Evolutionary conservation across 64 coral and sea anemone species (phyloP).

Genomic region (Catalaphyllia jardinei): DNA sequence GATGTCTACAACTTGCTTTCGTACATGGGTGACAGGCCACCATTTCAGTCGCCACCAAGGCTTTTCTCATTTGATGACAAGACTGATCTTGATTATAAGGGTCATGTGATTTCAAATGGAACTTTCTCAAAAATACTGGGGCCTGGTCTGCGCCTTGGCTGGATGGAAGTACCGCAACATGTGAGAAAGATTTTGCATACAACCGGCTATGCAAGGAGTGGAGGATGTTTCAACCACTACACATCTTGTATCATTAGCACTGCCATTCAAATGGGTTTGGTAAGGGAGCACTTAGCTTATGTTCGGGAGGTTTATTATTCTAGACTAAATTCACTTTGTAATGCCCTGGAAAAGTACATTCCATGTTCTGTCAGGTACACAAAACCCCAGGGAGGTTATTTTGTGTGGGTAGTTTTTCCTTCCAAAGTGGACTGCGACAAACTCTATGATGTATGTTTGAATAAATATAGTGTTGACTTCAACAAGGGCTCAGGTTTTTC

Average conservation of each 20-base stretch:
- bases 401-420: slow-evolving; percentile 87
- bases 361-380: slow-evolving; percentile 48
- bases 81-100: slow-evolving; percentile 86
- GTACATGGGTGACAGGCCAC: slow-evolving; percentile 60
- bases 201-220: slow-evolving; percentile 53
- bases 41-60: slow-evolving; percentile 34
- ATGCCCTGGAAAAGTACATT: slow-evolving; percentile 73
- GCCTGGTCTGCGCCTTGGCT: slow-evolving; percentile 89
- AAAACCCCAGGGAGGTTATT: slow-evolving; percentile 79
- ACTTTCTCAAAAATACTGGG: slow-evolving; percentile 86
- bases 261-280: slow-evolving; percentile 69
- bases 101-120: slow-evolving; percentile 89
- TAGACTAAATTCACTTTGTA: slow-evolving; percentile 65
- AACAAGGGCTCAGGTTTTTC: slow-evolving; percentile 63
- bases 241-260: slow-evolving; percentile 68
- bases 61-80: slow-evolving; percentile 82
- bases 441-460: slow-evolving; percentile 58
- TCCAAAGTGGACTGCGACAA: slow-evolving; percentile 51
- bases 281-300: slow-evolving; percentile 63
- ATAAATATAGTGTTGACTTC: slow-evolving; percentile 71
- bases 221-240: slow-evolving; percentile 89
- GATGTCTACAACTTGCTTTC: slow-evolving; percentile 89
- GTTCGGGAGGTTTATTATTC: slow-evolving; percentile 48
- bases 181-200: slow-evolving; percentile 53
- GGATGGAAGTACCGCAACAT: slow-evolving; percentile 77